Evolutionary conservation across 2,797 vertebrate species (phyloP), one percentile per base, ranked within the genome.

Genomic region (Parotocinclus haroldoi): DNA sequence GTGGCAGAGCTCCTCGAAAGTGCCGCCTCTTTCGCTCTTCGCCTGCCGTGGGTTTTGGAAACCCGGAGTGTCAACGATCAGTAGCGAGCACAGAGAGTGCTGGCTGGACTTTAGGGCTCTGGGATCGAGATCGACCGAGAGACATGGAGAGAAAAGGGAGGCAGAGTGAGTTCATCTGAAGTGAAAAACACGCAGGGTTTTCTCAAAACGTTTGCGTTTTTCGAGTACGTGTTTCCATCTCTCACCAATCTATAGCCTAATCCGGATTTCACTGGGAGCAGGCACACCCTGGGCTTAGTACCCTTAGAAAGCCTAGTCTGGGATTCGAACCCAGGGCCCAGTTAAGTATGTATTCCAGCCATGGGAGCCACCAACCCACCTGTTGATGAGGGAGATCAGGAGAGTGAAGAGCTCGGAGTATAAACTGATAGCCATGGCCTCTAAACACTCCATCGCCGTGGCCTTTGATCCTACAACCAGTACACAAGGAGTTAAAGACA

Each of bases 91-190:
- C 67, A 97, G 80, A 0, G 97, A 95, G 79, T 95, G 90, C 89
- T 98, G 96, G 85, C 86, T 94, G 54, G 94, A 97, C 87, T 98
- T 98, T 83, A 99, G 91, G 0, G 95, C 94, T 88, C 97, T 99
- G 52, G 40, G 73, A 27, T 27, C 27, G 27, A 27, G 27, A 27
- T 27, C 27, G 5, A 27, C 27, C 27, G 5, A 27, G 66, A 9
- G 64, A 44, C 42, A 44, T 3, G 7, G 12, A 13, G 10, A 44
- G 9, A 10, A 58, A 18, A 46, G 18, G 7, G 7, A 1, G 42
- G 46, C n/a, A n/a, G 11, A 44, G 56, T 42, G 16, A 45, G 40
- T 7, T 14, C 7, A 16, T 27, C 5, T 5, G 27, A 27, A 27
- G 27, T 27, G 27, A 27, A 27, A 27, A 27, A n/a, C n/a, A n/a